Evolutionary conservation across 2,113 vertebrate genomes (phyloP), one percentile per base, ranked within the genome.

Genomic region (Ranitomeya imitator): DNA sequence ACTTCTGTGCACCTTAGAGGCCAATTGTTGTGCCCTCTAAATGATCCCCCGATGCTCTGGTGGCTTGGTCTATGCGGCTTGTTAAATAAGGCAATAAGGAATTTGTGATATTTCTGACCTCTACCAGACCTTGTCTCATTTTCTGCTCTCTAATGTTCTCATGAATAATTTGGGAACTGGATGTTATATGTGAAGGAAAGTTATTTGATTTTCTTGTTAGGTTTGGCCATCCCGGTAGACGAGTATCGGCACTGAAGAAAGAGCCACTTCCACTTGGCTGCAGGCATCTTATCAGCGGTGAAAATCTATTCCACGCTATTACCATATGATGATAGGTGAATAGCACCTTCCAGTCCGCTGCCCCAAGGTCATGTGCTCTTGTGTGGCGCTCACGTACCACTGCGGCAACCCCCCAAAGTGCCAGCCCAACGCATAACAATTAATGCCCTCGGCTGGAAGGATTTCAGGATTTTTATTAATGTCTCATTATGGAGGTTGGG

Each of bases 251-350:
- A 2, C 82, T 82, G 90, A 89, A 90, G 91, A 91, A 91, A 0
- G 9, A 88, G 57, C 74, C 80, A 45, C 85, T 90, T 87, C 90
- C 90, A 81, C 90, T 91, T 93, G 91, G 93, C 93, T 91, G 80
- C 31, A 88, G 92, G 93, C 88, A 85, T 89, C 90, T 91, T 91
- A 91, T 90, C 91, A 89, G 92, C 89, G 84, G 89, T 1, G 0
- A 11, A 71, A 86, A 92, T 87, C 89, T 86, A 89, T 91, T 87
- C 85, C 83, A 89, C 90, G 73, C 57, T 90, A 85, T 92, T 87
- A 92, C 91, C 90, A 90, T 91, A 87, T 81, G 89, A 88, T 90
- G 85, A 92, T 85, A 85, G 88, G 91, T 86, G 85, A 90, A 91
- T 55, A 83, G 83, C 21, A 73, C 51, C 87, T 91, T 92, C 88